Evolutionary conservation across 2,113 vertebrate species (phyloP).

Genomic region (Apus apus): DNA sequence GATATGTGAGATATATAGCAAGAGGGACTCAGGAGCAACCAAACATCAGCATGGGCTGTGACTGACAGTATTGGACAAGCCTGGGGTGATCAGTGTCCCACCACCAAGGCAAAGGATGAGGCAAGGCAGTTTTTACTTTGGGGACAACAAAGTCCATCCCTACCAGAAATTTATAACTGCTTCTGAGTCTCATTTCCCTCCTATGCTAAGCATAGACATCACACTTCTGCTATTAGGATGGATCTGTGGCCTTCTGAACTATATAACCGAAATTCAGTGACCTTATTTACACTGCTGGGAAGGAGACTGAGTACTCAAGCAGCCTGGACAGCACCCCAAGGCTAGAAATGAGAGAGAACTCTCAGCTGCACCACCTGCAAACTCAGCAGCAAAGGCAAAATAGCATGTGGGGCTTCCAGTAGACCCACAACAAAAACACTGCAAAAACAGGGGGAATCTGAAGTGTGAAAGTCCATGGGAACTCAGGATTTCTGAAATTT

Average conservation of each 20-base stretch:
- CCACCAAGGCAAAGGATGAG: background rate
- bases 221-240: background rate
- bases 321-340: background rate
- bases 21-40: background rate
- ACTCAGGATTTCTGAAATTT: background rate
- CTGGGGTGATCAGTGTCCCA: background rate
- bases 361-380: background rate
- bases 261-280: background rate
- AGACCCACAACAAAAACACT: background rate
- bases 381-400: background rate
- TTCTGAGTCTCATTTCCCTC: background rate
- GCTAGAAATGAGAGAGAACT: background rate
- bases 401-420: background rate
- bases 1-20: fast-evolving
- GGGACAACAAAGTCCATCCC: background rate
- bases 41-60: background rate
- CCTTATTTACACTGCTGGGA: background rate
- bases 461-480: background rate
- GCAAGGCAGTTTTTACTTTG: background rate
- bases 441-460: background rate
- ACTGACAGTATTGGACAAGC: background rate
- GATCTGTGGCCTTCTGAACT: background rate
- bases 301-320: background rate
- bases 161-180: background rate
- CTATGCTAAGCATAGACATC: background rate